phyloP scores from a whole-genome alignment of 2,113 vertebrate genomes.

The Halcyon malimbica region DNA sequence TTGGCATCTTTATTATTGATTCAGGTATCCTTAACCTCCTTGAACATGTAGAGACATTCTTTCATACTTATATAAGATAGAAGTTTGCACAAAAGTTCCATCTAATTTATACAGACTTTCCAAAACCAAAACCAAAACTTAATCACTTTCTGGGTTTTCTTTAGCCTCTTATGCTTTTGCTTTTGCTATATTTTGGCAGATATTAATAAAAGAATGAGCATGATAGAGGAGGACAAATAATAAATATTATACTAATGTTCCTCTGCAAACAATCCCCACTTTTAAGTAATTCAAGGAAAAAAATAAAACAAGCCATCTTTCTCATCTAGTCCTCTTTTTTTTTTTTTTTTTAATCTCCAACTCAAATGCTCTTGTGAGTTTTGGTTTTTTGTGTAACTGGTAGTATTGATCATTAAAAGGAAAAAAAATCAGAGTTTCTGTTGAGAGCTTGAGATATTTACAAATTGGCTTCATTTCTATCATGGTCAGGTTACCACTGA shows the following conservation, averaged over 20 bases:
- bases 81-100: not conserved
- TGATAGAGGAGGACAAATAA: not conserved
- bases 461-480: not conserved
- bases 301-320: not conserved
- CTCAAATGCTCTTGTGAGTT: not conserved
- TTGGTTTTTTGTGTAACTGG: not conserved
- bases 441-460: not conserved
- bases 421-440: not conserved
- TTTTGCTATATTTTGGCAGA: not conserved
- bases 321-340: not conserved
- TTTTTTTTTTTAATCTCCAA: not conserved
- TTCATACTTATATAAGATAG: not conserved
- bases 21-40: conserved; percentile 6
- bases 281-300: not conserved
- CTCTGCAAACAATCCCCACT: not conserved
- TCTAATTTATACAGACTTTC: not conserved
- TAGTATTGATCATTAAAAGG: not conserved
- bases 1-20: conserved; percentile 23
- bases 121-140: not conserved
- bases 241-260: not conserved
- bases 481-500: not conserved
- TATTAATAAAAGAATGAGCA: not conserved
- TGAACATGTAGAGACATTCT: not conserved
- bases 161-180: not conserved
- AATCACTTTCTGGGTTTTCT: not conserved